Conservation (phyloP, 2,797 vertebrate genomes). For the Notamacropus eugenii region DNA sequence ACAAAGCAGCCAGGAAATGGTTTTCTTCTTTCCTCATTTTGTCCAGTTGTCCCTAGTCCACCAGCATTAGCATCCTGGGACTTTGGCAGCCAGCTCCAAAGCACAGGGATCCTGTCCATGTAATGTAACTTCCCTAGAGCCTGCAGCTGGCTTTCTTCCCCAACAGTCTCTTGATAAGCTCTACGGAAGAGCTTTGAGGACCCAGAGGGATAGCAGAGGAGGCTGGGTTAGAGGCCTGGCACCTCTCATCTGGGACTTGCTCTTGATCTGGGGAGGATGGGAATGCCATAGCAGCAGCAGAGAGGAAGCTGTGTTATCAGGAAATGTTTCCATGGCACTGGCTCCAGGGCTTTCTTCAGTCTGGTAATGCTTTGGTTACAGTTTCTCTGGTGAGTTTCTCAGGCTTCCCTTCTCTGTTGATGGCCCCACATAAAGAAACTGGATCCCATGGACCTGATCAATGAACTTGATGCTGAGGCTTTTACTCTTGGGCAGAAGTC, state of each 20-base stretch:
- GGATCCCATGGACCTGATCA: neutral
- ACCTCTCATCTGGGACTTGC: conserved; percentile 26
- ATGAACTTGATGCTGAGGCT: neutral
- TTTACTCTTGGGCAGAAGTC: neutral
- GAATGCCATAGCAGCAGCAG: neutral
- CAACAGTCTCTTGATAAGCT: neutral
- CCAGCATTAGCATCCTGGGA: neutral
- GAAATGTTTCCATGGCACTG: neutral
- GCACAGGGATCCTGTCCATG: neutral
- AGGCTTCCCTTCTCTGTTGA: neutral
- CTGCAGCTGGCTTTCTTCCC: neutral
- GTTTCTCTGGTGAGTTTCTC: conserved; percentile 4
- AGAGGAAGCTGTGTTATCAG: conserved; percentile 8
- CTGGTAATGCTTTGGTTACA: neutral
- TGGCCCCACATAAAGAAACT: neutral
- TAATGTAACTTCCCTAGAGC: neutral
- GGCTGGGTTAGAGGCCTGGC: neutral
- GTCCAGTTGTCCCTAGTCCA: neutral
- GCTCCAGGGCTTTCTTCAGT: neutral
- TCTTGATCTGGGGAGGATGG: neutral
- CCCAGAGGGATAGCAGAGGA: neutral
- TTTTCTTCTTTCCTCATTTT: neutral
- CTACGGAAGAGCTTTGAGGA: neutral
- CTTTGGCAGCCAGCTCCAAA: neutral
- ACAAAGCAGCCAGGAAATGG: neutral